Percentiles rank a stretch among this genome's conserved stretches.
These are phyloP conservation scores for Tapera naevia DNA, from an alignment of 2,797 vertebrate species.

Conservation along the genomic window DNA sequence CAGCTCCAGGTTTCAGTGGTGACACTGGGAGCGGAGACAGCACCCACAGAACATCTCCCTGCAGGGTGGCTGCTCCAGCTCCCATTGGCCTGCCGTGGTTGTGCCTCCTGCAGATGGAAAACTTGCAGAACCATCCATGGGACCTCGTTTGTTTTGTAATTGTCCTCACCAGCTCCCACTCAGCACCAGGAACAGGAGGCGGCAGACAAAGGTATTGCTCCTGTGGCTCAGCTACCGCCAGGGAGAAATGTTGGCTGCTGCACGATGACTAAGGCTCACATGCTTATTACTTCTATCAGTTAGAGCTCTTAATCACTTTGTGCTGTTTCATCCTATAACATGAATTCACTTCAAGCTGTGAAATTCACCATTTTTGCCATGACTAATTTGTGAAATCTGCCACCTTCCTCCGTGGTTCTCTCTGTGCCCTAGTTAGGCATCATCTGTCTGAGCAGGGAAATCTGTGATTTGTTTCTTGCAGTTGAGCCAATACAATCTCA, in stretches of 20 bases:
- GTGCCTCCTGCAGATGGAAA: neutral
- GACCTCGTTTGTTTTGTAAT: neutral
- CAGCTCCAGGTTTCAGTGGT: neutral
- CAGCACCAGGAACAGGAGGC: neutral
- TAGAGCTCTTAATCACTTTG: constrained; percentile 54
- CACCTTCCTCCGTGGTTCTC: constrained; percentile 32
- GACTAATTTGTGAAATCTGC: constrained; percentile 61
- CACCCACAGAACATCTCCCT: neutral
- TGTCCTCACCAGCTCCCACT: neutral
- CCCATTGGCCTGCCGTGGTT: rapidly evolving
- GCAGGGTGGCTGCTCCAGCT: neutral
- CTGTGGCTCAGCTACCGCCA: neutral
- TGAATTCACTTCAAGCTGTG: constrained; percentile 54
- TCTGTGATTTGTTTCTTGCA: neutral
- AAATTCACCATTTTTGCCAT: constrained; percentile 65
- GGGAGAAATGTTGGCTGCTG: neutral
- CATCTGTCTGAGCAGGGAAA: neutral
- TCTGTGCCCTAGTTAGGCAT: constrained; percentile 26
- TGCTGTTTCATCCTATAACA: constrained; percentile 49
- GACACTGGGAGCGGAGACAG: rapidly evolving
- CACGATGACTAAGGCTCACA: constrained; percentile 61
- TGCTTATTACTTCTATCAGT: constrained; percentile 53
- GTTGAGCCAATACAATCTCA: neutral
- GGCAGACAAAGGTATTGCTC: neutral
- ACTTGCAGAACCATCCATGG: neutral